These are phyloP conservation scores for Hydrotaea diabolus DNA, from an alignment of 2,888 invertebrate genomes.

Conservation along the genomic window DNA sequence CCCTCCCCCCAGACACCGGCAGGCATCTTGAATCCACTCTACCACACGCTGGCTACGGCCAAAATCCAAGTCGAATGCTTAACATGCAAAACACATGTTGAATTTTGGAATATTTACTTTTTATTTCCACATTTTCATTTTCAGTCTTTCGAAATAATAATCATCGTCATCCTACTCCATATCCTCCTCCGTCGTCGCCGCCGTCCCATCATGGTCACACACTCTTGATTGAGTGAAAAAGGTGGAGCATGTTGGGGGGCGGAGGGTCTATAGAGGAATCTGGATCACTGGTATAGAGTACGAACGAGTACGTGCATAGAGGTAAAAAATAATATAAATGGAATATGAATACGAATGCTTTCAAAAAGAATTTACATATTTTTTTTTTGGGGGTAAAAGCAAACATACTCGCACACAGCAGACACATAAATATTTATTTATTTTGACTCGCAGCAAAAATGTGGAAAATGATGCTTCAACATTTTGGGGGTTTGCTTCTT, in stretches of 20 bases:
- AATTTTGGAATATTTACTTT: slow-evolving; percentile 38
- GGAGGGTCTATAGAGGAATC: slow-evolving; percentile 3
- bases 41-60: background rate
- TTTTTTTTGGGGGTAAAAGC: slow-evolving; percentile 15
- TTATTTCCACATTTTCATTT: slow-evolving; percentile 12
- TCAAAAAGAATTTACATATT: slow-evolving; percentile 19
- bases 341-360: slow-evolving; percentile 28
- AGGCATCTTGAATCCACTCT: background rate
- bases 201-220: background rate
- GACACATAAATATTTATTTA: slow-evolving; percentile 27
- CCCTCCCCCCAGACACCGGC: background rate
- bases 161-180: background rate
- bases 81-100: slow-evolving; percentile 45
- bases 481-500: too few relatives aligned
- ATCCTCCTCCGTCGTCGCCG: too few relatives aligned
- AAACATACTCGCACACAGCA: background rate
- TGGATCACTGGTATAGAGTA: slow-evolving; percentile 5
- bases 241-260: background rate
- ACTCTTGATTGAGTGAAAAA: background rate
- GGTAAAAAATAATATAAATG: slow-evolving; percentile 21
- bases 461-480: background rate
- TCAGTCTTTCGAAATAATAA: background rate
- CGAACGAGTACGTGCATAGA: too few relatives aligned
- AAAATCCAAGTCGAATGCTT: background rate
- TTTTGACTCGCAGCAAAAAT: slow-evolving; percentile 13